A percentile compares a stretch with the other conserved stretches of the same genome.
Conservation (phyloP, 2,888 invertebrate genomes). For the Agrotis exclamationis region DNA sequence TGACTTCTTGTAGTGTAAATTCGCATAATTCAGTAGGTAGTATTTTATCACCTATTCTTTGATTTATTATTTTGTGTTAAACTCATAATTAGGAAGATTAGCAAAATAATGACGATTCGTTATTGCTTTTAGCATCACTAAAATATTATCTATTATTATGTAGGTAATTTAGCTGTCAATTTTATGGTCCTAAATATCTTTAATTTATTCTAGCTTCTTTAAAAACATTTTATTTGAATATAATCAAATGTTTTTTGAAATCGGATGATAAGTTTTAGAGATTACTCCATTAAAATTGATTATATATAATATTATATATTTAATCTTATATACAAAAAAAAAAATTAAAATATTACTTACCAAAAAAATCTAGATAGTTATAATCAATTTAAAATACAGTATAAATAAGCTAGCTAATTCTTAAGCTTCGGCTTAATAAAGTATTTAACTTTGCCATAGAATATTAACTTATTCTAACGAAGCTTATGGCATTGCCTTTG, state of each 20-base stretch:
- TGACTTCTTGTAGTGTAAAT: background rate
- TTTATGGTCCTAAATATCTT: background rate
- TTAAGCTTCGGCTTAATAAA: background rate
- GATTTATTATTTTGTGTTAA: constrained; percentile 14
- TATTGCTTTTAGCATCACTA: constrained; percentile 15
- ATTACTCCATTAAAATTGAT: no score
- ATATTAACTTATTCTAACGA: background rate
- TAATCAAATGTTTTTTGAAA: no score
- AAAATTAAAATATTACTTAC: no score
- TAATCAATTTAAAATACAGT: background rate
- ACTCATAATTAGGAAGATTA: constrained; percentile 1
- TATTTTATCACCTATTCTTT: background rate
- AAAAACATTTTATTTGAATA: no score
- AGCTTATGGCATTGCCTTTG: background rate
- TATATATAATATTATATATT: no score
- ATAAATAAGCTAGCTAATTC: rapidly evolving
- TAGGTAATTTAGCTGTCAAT: background rate
- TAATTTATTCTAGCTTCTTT: no score
- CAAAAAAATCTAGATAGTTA: no score
- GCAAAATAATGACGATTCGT: background rate
- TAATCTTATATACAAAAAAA: no score
- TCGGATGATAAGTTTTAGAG: no score
- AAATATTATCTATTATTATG: background rate
- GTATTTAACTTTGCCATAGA: background rate
- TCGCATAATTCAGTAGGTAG: background rate